A percentile compares a stretch with the other conserved stretches of the same genome.
phyloP scores from a whole-genome alignment of 2,113 vertebrate genomes.

The Pyrgilauda ruficollis region DNA sequence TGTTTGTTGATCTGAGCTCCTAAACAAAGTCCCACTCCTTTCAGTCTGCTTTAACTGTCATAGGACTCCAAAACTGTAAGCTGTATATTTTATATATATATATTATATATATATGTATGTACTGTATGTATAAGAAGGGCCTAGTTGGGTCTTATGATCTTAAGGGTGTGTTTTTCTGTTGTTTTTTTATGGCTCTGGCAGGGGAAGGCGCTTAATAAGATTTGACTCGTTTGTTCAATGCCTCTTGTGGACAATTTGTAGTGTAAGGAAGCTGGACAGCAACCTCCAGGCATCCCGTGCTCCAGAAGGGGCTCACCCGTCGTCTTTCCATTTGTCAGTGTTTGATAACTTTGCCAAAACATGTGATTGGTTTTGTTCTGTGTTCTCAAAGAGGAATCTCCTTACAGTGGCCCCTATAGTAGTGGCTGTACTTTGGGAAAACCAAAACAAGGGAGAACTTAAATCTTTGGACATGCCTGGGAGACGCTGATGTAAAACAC shows the following conservation, averaged over 20 bases:
- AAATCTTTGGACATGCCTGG: not conserved
- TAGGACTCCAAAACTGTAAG: constrained; percentile 69
- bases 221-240: constrained; percentile 55
- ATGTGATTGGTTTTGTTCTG: constrained; percentile 22
- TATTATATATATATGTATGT: constrained; percentile 75
- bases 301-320: constrained; percentile 18
- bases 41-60: constrained; percentile 69
- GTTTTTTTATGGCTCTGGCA: constrained; percentile 58
- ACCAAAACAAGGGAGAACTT: constrained; percentile 25
- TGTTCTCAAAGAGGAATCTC: constrained; percentile 52
- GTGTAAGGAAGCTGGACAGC: constrained; percentile 37
- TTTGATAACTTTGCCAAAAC: constrained; percentile 56
- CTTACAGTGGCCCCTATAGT: constrained; percentile 52
- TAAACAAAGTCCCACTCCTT: constrained; percentile 55
- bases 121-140: constrained; percentile 74
- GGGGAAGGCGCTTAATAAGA: constrained; percentile 41
- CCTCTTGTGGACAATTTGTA: constrained; percentile 36
- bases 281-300: not conserved
- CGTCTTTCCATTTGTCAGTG: constrained; percentile 38
- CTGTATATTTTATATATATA: constrained; percentile 75
- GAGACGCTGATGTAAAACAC: not conserved
- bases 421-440: constrained; percentile 54
- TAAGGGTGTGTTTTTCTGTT: constrained; percentile 59
- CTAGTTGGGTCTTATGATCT: constrained; percentile 63
- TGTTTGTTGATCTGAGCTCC: constrained; percentile 37